Conservation (phyloP, 2,797 vertebrate species). For the Capromys pilorides region DNA sequence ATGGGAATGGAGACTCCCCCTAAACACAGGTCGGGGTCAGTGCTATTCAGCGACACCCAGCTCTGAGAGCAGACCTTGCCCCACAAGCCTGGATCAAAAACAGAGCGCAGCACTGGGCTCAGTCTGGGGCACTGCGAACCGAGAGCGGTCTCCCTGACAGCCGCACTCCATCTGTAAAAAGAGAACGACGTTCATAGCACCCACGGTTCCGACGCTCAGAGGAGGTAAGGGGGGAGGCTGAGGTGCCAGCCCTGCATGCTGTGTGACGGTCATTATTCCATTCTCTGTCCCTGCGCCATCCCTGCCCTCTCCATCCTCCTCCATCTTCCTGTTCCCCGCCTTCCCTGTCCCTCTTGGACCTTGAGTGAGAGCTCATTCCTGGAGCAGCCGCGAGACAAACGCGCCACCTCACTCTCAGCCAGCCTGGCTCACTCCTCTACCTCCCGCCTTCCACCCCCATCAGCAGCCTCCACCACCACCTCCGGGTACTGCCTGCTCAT, state of each 20-base stretch:
- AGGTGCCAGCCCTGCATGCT: rapidly evolving
- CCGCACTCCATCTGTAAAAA: not conserved
- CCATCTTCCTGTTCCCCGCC: not conserved
- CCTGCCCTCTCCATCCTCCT: not conserved
- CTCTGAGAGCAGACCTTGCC: not conserved
- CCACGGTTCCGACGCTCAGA: not conserved
- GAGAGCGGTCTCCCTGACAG: not conserved
- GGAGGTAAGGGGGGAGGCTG: not conserved
- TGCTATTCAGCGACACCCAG: not conserved
- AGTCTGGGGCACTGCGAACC: not conserved
- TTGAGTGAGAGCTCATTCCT: not conserved
- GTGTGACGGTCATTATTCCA: rapidly evolving
- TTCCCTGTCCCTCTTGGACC: not conserved
- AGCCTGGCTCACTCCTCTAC: not conserved
- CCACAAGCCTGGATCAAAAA: not conserved
- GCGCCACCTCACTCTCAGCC: not conserved
- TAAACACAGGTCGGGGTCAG: not conserved
- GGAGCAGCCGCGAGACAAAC: slow-evolving; percentile 1
- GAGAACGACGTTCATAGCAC: not conserved
- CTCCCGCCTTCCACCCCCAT: not conserved
- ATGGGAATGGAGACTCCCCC: not conserved
- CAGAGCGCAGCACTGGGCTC: not conserved
- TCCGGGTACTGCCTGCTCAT: not conserved
- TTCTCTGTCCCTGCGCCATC: not conserved
- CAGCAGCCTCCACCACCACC: not conserved